Evolutionary conservation across 1,140 invertebrate genomes (phyloP).

Genomic region (Physella acuta): DNA sequence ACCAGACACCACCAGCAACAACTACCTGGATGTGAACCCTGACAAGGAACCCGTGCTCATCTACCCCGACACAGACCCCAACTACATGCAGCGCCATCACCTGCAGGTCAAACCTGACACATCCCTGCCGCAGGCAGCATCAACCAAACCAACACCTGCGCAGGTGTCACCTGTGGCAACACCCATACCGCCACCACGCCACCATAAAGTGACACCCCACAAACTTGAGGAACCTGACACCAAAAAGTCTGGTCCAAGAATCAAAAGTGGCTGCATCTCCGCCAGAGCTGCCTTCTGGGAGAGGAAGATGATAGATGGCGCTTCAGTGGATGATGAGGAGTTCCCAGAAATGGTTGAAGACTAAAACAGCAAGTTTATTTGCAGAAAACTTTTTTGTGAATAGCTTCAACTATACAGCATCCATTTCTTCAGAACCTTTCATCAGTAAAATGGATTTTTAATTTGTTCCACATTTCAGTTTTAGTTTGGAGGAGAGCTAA

Average conservation of each 20-base stretch:
- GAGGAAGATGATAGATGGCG: constrained; percentile 38
- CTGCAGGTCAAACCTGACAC: neutral
- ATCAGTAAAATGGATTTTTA: neutral
- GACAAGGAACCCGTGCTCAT: constrained; percentile 25
- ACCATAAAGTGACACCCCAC: constrained; percentile 4
- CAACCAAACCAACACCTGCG: neutral
- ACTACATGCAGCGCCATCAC: neutral
- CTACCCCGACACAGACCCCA: constrained; percentile 15
- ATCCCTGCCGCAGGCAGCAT: neutral
- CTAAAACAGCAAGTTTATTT: neutral
- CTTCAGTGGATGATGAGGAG: constrained; percentile 31
- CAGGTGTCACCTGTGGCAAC: neutral
- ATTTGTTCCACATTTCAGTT: neutral
- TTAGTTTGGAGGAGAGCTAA: neutral
- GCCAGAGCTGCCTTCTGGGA: constrained; percentile 51
- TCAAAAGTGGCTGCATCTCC: constrained; percentile 42
- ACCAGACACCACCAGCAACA: neutral
- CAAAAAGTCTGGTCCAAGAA: constrained; percentile 33
- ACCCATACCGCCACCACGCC: neutral
- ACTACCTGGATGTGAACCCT: constrained; percentile 17
- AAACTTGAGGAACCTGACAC: neutral
- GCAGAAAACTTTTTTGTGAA: neutral
- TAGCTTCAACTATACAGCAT: neutral
- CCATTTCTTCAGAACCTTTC: neutral
- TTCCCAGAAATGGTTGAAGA: constrained; percentile 43